Evolutionary conservation across 2,797 vertebrate species (phyloP).

Genomic region (Acropternis orthonyx): DNA sequence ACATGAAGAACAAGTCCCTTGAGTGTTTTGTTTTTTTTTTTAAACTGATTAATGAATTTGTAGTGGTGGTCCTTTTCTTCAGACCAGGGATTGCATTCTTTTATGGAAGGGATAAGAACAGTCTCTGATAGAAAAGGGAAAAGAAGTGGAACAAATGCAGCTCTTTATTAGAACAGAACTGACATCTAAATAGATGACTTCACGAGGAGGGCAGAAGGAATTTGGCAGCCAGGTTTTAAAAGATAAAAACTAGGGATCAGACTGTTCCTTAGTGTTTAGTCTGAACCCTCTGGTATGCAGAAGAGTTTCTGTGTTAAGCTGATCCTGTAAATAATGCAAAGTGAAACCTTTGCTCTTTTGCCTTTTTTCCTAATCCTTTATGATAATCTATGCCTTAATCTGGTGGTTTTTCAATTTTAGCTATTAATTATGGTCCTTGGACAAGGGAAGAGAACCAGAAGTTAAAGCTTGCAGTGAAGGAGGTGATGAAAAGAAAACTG

Average conservation of each 20-base stretch:
- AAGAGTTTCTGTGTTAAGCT: neutral
- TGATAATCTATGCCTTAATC: neutral
- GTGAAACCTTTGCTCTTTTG: neutral
- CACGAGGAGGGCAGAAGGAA: neutral
- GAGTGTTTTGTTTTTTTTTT: neutral
- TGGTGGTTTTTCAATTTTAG: constrained; percentile 31
- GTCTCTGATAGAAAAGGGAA: neutral
- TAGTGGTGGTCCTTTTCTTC: neutral
- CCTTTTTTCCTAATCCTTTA: neutral
- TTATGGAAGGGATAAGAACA: neutral
- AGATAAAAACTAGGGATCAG: neutral
- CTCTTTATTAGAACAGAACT: neutral
- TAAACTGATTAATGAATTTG: neutral
- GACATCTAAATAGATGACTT: neutral
- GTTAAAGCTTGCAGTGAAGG: constrained; percentile 66
- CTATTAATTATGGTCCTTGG: constrained; percentile 72
- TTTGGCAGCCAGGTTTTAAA: neutral
- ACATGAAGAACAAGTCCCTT: neutral
- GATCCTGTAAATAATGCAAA: neutral
- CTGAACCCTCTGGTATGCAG: neutral
- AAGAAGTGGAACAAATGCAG: neutral
- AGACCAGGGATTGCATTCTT: neutral
- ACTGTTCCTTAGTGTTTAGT: neutral
- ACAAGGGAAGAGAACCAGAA: constrained; percentile 62
- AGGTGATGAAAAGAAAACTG: constrained; percentile 34